Evolutionary conservation across 2,797 vertebrate genomes (phyloP).

Genomic region (Nasua narica): DNA sequence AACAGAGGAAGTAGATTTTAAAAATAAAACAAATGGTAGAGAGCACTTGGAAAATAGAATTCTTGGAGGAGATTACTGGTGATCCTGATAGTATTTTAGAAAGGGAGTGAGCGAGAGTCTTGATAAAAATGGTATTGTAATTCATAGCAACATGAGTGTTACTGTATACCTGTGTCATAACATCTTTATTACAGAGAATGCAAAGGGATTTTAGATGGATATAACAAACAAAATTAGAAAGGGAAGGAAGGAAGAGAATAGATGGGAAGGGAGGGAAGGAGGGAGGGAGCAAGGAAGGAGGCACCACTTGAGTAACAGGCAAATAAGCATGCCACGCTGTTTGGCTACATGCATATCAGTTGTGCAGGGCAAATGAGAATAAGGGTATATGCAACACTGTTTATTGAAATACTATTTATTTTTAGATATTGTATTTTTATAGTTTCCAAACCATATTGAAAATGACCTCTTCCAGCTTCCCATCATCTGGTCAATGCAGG

Average conservation of each 20-base stretch:
- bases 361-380: background rate
- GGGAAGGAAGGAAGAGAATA: background rate
- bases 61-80: background rate
- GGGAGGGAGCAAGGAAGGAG: background rate
- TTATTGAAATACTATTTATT: background rate
- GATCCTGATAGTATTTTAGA: background rate
- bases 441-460: background rate
- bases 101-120: background rate
- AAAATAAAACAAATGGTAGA: background rate
- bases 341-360: background rate
- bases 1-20: background rate
- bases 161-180: background rate
- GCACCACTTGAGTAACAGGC: background rate
- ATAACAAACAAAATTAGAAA: background rate
- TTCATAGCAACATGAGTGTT: background rate
- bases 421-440: background rate
- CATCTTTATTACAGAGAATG: background rate
- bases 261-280: fast-evolving
- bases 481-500: background rate
- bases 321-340: background rate
- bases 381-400: background rate
- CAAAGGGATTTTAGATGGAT: background rate
- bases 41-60: background rate
- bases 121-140: background rate
- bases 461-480: background rate